phyloP scores from a whole-genome alignment of 2,113 vertebrate genomes.

The Oreochromis niloticus region DNA sequence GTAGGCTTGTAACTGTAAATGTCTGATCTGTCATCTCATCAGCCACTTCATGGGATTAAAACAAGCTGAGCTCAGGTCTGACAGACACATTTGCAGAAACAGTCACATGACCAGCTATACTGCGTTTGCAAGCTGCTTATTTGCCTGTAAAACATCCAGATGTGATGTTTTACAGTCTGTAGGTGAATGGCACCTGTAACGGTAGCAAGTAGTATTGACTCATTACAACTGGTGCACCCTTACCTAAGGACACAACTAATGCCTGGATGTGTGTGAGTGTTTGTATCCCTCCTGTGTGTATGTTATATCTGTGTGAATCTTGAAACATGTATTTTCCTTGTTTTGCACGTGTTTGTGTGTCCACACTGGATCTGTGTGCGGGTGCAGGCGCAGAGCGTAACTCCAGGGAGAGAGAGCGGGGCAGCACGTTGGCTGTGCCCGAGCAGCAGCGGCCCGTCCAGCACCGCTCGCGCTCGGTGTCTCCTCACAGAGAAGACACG shows the following conservation, averaged over 20 bases:
- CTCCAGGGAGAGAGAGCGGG: conserved; percentile 84
- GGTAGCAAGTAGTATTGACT: neutral
- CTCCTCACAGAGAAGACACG: conserved; percentile 92
- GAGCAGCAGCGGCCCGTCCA: conserved; percentile 87
- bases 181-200: conserved; percentile 10
- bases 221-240: neutral
- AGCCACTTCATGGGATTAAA: neutral
- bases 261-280: neutral
- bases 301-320: neutral
- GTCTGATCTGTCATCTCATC: neutral
- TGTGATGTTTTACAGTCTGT: conserved; percentile 41
- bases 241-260: neutral
- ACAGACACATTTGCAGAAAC: conserved; percentile 33
- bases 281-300: accelerated
- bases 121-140: neutral
- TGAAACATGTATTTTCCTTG: neutral
- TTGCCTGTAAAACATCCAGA: conserved; percentile 46
- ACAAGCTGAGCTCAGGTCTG: neutral
- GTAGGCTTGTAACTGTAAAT: neutral
- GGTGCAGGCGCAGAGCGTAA: conserved; percentile 81
- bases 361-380: neutral
- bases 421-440: conserved; percentile 87
- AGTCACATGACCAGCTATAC: conserved; percentile 19
- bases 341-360: neutral
- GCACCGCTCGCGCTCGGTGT: conserved; percentile 95